Evolutionary conservation across 1,140 invertebrate species (phyloP), one percentile per base, ranked within the genome.

Genomic region (Cotesia glomerata): DNA sequence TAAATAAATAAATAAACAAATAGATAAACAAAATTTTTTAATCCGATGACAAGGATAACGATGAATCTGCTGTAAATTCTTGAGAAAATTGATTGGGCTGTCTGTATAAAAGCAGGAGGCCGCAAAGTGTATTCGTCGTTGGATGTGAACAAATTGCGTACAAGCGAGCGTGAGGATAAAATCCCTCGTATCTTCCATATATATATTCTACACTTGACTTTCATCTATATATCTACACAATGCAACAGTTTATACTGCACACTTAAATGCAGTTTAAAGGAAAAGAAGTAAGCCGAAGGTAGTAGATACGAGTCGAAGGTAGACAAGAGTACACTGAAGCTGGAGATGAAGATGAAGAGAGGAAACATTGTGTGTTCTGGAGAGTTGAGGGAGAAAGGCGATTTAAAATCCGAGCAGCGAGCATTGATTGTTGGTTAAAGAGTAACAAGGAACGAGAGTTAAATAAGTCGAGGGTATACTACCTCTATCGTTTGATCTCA

Each of bases 91-190:
- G 72, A 69, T 74, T 74, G 34, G 67, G 64, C 67, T 73, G 36
- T 74, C 70, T 49, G 70, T 58, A 7, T n/a, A 32, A 58, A 63
- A 67, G 49, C 58, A 49, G 34, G 56, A 54, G n/a, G 45, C 16
- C 11, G 64, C 59, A 71, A 67, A 69, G 68, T 69, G 77, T 76
- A 81, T 80, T 79, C 75, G 73, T 72, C 74, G 73, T 77, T 59
- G 78, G 80, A 84, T 78, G 78, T 71, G 79, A 82, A 85, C 83
- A 85, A 84, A 85, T 85, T 85, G 82, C 80, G 79, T 84, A 84
- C 82, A 82, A 78, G 78, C 73, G 68, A 75, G 69, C 72, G 66
- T 56, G 45, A 72, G 76, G 77, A 80, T 78, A 79, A 74, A 76
- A 77, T 77, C 80, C 76, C 3, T 5, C 39, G 39, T 45, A 45